These are phyloP conservation scores for Pangasius krempfi DNA, from an alignment of 2,797 vertebrate species.

Conservation along the genomic window DNA sequence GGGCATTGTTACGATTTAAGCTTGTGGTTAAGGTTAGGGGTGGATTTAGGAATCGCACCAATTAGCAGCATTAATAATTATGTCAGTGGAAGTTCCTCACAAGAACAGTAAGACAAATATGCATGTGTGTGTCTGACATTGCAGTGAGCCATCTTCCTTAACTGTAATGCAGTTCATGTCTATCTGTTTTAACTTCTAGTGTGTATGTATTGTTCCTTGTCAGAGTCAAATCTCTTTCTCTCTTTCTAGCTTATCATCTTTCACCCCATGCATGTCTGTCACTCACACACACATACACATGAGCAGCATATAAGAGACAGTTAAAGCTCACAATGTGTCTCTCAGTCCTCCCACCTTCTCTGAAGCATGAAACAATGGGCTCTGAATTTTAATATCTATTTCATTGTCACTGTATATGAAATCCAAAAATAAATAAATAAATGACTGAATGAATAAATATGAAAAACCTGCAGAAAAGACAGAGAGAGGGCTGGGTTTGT, in stretches of 20 bases:
- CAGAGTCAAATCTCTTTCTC: neutral
- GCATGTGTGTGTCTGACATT: neutral
- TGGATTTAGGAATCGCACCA: neutral
- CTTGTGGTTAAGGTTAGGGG: neutral
- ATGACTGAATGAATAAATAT: neutral
- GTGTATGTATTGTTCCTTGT: neutral
- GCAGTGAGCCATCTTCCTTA: neutral
- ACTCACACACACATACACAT: slow-evolving; percentile 3
- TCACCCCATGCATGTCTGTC: neutral
- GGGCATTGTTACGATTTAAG: no score
- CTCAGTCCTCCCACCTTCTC: slow-evolving; percentile 29
- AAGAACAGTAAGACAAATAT: neutral
- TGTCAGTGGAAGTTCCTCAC: neutral
- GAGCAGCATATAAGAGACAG: neutral
- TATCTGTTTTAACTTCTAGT: neutral
- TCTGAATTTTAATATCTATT: slow-evolving; percentile 35
- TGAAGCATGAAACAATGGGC: slow-evolving; percentile 23
- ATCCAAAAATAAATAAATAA: neutral
- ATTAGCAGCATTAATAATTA: neutral
- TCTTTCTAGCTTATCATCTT: neutral
- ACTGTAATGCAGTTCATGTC: neutral
- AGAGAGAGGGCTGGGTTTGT: neutral
- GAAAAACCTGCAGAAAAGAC: neutral
- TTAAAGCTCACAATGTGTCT: neutral
- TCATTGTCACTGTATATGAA: slow-evolving; percentile 8